phyloP scores from a whole-genome alignment of 2,797 vertebrate genomes.

The Alectoris magna region DNA sequence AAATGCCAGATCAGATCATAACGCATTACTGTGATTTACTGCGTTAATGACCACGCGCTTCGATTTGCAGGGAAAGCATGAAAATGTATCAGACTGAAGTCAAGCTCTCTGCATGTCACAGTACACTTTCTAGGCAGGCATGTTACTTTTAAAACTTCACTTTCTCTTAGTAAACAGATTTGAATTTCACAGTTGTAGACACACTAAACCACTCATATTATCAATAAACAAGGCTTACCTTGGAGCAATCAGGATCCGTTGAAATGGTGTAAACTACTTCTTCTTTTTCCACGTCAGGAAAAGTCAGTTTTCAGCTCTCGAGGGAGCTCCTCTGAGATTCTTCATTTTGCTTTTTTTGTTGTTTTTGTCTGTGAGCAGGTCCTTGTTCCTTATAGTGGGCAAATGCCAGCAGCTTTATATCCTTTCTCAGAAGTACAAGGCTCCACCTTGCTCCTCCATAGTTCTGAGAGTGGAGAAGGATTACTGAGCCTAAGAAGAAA shows the following conservation, averaged over 20 bases:
- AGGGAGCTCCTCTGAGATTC: not conserved
- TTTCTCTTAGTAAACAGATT: not conserved
- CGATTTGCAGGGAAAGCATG: not conserved
- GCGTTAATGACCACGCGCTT: conserved; percentile 48
- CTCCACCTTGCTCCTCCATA: not conserved
- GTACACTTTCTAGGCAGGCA: not conserved
- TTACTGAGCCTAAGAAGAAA: not conserved
- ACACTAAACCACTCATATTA: not conserved
- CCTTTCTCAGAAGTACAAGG: not conserved
- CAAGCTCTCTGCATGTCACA: not conserved
- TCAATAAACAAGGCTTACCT: not conserved
- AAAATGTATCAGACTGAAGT: not conserved
- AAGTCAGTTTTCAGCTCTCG: not conserved
- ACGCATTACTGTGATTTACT: conserved; percentile 33
- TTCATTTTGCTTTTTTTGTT: not conserved
- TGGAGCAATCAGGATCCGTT: not conserved
- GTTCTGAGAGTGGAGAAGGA: not conserved
- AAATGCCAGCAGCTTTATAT: not conserved
- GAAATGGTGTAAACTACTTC: accelerated
- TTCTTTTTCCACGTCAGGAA: not conserved
- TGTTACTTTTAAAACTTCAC: not conserved
- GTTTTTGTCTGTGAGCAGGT: not conserved
- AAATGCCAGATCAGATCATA: conserved; percentile 73
- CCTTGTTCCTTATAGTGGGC: not conserved
- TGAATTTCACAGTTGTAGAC: not conserved